Evolutionary conservation across 1,140 invertebrate genomes (phyloP), one percentile per base, ranked within the genome.

Genomic region (Drosophila lacertosa): DNA sequence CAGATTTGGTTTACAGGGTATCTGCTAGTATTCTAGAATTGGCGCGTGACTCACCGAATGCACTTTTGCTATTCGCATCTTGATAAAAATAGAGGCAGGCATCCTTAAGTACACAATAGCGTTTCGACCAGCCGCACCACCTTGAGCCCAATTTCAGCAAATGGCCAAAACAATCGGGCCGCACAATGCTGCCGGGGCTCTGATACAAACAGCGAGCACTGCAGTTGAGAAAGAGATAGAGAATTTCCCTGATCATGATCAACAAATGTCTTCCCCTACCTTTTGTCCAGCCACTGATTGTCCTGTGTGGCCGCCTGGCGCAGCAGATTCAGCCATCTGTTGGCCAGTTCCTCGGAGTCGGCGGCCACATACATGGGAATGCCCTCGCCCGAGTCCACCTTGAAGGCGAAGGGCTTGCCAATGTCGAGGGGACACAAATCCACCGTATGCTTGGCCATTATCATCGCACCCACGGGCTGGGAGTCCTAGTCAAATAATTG

Each of bases 91-190:
- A 99, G 9, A 99, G 93, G 79, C 97, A 98, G 42, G 97, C 98
- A 92, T 99, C 97, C 91, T 99, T 99, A 4, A 99, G 93, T 16
- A 99, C 96, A 92, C 98, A 99, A 92, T 98, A 99, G 42, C 97
- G 94, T 79, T 96, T 95, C 62, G 95, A 96, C 97, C 97, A 99
- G 45, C 93, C 95, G 92, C 96, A 97, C 94, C 93, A 95, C 91
- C 94, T 95, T 75, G 91, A 95, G 89, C 93, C 94, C 32, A 96
- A 93, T 91, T 98, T 98, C 83, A 94, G 94, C 16, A 99, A 93
- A 91, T 96, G 97, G 11, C 98, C 98, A 81, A 96, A 96, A 92
- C 98, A 99, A 83, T 99, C 97, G 0, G 97, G 95, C 59, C 95
- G 93, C 20, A 94, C 92, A 59, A 98, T 95, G 37, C 94, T 94